These are phyloP conservation scores for Brachionus paranguensis DNA, from an alignment of 1,140 invertebrate species.

Conservation along the genomic window DNA sequence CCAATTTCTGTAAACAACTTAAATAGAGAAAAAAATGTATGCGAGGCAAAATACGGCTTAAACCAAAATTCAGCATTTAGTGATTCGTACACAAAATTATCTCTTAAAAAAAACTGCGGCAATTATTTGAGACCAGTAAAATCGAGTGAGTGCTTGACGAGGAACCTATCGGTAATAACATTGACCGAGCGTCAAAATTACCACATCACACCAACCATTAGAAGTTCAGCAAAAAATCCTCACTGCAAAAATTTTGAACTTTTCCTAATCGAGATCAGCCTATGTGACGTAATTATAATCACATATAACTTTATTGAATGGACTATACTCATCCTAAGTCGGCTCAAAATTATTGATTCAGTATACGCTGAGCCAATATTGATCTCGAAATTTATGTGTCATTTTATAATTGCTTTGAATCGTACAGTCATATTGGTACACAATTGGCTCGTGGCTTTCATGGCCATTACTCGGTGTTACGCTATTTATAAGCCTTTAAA, in stretches of 20 bases:
- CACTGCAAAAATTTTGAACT: constrained; percentile 28
- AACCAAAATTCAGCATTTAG: neutral
- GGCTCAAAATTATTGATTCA: neutral
- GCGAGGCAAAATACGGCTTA: neutral
- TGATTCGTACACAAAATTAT: neutral
- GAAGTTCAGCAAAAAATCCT: neutral
- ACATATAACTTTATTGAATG: constrained; percentile 15
- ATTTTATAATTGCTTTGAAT: constrained; percentile 35
- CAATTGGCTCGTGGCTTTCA: constrained; percentile 29
- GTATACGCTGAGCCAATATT: constrained; percentile 25
- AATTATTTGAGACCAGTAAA: neutral
- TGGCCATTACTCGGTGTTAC: constrained; percentile 31
- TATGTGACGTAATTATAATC: constrained; percentile 31
- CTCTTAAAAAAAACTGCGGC: neutral
- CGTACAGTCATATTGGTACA: neutral
- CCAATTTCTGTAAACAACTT: neutral
- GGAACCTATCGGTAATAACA: neutral
- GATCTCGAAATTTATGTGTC: constrained; percentile 31
- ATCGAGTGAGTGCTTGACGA: neutral
- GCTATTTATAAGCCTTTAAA: constrained; percentile 35
- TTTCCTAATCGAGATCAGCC: constrained; percentile 11
- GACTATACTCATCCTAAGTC: neutral
- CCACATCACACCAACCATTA: neutral
- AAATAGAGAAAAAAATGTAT: neutral
- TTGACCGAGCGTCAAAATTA: neutral